Percentiles rank a stretch among this genome's conserved stretches.
phyloP scores from a whole-genome alignment of 37 sponge, comb jelly and placozoan genomes.

The Aphrocallistes beatrix region DNA sequence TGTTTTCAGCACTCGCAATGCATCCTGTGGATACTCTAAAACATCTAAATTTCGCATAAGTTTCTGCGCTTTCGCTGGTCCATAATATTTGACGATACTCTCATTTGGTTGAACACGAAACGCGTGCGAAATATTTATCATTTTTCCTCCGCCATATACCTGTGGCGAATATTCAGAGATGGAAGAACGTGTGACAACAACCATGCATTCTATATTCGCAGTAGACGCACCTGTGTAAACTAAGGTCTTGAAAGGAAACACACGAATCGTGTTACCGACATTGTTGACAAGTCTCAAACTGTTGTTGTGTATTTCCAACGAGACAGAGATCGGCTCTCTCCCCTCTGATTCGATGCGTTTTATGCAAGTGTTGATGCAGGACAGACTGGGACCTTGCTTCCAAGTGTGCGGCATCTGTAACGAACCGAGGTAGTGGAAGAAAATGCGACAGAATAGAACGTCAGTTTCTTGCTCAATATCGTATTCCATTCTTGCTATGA shows the following conservation, averaged over 20 bases:
- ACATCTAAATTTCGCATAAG: slow-evolving; percentile 12
- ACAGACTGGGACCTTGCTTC: background rate
- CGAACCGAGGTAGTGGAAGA: background rate
- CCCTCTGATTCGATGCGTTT: slow-evolving; percentile 19
- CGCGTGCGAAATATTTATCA: slow-evolving; percentile 1
- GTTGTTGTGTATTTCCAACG: background rate
- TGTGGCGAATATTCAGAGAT: background rate
- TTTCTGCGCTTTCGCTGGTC: slow-evolving; percentile 18
- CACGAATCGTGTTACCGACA: background rate
- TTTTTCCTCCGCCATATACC: background rate
- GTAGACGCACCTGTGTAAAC: background rate
- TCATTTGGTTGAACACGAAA: background rate
- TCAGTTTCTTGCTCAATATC: background rate
- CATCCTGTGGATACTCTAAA: background rate
- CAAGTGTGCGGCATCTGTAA: slow-evolving; percentile 2
- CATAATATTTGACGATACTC: background rate
- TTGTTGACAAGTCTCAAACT: background rate
- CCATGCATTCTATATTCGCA: background rate
- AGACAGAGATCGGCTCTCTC: background rate
- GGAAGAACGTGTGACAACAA: background rate
- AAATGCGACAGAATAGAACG: slow-evolving; percentile 7
- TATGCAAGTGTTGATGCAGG: slow-evolving; percentile 5
- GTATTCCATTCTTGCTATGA: too few relatives aligned
- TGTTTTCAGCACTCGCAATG: background rate
- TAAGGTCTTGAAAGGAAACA: background rate